Percentiles rank a stretch among this genome's conserved stretches.
phyloP scores from a whole-genome alignment of 2,888 invertebrate genomes.

The Pedicia rivosa region DNA sequence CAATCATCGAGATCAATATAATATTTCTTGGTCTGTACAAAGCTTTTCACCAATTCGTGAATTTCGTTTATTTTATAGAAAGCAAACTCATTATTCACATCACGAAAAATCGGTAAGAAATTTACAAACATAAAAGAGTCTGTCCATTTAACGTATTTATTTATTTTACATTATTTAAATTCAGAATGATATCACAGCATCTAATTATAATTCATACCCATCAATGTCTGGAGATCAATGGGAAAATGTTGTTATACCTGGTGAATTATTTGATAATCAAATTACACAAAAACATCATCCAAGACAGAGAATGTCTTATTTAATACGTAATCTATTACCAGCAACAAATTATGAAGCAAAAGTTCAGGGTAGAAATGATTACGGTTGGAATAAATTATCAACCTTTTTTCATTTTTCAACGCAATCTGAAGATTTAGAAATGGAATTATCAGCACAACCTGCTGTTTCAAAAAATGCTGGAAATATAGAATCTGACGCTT shows the following conservation, averaged over 20 bases:
- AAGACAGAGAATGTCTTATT: constrained; percentile 35
- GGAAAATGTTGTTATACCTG: constrained; percentile 15
- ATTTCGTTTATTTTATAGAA: constrained; percentile 32
- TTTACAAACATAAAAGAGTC: no score
- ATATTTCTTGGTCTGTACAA: constrained; percentile 36
- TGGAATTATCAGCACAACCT: constrained; percentile 32
- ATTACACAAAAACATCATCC: constrained; percentile 16
- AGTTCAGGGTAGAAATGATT: constrained; percentile 38
- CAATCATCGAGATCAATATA: constrained; percentile 33
- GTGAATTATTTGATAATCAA: no score
- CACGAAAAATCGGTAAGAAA: constrained; percentile 12
- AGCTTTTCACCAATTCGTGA: constrained; percentile 36
- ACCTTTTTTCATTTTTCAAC: constrained; percentile 37
- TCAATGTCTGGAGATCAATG: constrained; percentile 9
- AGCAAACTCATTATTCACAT: constrained; percentile 7
- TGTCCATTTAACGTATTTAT: no score
- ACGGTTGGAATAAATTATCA: constrained; percentile 39
- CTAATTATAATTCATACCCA: not conserved
- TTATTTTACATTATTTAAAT: no score
- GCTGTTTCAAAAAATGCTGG: constrained; percentile 26
- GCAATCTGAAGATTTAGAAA: constrained; percentile 32
- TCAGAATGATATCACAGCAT: no score
- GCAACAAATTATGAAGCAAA: constrained; percentile 38
- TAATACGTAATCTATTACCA: constrained; percentile 34
- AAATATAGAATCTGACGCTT: constrained; percentile 17